Percentiles rank a stretch among this genome's conserved stretches.
These are phyloP conservation scores for Lampris megalopsis DNA, from an alignment of 2,113 vertebrate species.

Conservation along the genomic window DNA sequence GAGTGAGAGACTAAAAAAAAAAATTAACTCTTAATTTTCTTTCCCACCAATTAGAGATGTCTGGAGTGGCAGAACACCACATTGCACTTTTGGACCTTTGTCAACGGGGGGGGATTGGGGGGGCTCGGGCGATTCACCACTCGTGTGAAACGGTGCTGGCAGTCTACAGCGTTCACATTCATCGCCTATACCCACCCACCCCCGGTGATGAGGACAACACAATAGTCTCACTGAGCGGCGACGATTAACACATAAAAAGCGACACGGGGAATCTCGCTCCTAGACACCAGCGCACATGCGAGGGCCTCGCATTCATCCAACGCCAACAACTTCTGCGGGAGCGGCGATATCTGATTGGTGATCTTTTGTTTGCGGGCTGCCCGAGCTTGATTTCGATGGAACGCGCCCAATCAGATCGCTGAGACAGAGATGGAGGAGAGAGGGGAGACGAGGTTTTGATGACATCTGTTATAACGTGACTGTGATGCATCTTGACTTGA, in stretches of 20 bases:
- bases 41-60: slow-evolving; percentile 62
- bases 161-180: slow-evolving; percentile 62
- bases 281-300: slow-evolving; percentile 77
- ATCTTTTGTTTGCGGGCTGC: slow-evolving; percentile 78
- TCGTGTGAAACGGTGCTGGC: slow-evolving; percentile 79
- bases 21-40: slow-evolving; percentile 47
- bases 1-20: no score
- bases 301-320: slow-evolving; percentile 73
- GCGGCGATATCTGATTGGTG: slow-evolving; percentile 82
- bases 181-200: slow-evolving; percentile 67
- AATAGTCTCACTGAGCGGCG: slow-evolving; percentile 77
- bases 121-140: slow-evolving; percentile 62
- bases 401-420: slow-evolving; percentile 77
- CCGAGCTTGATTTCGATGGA: slow-evolving; percentile 61
- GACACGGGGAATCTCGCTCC: slow-evolving; percentile 74
- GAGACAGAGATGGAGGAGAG: slow-evolving; percentile 13
- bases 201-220: slow-evolving; percentile 72
- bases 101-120: slow-evolving; percentile 49
- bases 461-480: no score
- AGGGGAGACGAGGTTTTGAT: not conserved
- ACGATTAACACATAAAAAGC: slow-evolving; percentile 82
- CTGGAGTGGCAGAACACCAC: slow-evolving; percentile 55
- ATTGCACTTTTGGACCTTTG: slow-evolving; percentile 71
- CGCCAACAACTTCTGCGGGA: slow-evolving; percentile 74
- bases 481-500: not conserved